Evolutionary conservation across 2,888 invertebrate genomes (phyloP), one percentile per base, ranked within the genome.

Genomic region (Sycophila texana): DNA sequence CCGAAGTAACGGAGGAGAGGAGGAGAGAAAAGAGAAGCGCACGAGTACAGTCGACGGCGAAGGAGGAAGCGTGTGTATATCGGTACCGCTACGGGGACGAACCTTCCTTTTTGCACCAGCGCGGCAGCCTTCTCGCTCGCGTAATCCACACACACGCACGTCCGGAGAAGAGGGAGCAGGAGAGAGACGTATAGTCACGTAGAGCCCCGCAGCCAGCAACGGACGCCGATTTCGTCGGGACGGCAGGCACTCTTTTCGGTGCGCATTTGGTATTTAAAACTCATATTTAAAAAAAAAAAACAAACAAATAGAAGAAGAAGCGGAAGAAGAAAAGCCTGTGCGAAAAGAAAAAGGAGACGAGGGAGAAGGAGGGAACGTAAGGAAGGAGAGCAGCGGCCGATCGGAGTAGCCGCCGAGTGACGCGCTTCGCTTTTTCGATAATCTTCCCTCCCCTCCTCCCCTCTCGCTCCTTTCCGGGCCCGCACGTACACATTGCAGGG

Each of bases 21-120:
- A 49, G 66, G 20, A 20, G 65, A 70, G 47, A 30, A 47, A 20
- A 70, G 55, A 53, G 55, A 60, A 49, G 14, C 68, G 51, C 16
- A 20, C 74, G 71, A 58, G 66, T 26, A n/a, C n/a, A 60, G 16
- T 57, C 51, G 57, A 60, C 47, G n/a, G 5, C 51, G 26, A 22
- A 20, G 60, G 53, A 70, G 26, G 55, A 26, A 61, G 60, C 53
- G 61, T 47, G 65, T 53, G 61, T 63, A 57, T 66, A 76, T 75
- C 66, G 70, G 78, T 74, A 76, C 70, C 74, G 66, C 68, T 68
- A 71, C 74, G 65, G 60, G 65, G 16, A 53, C 53, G 53, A 68
- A 60, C 30, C 51, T 76, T 60, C 26, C 26, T 66, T 72, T 57
- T 68, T 39, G 74, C 53, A 53, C 4, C 53, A 14, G 53, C 18